Base-by-base conservation (phyloP, 2,888 invertebrate genomes). In the Nephrocerus scutellatus region DNA sequence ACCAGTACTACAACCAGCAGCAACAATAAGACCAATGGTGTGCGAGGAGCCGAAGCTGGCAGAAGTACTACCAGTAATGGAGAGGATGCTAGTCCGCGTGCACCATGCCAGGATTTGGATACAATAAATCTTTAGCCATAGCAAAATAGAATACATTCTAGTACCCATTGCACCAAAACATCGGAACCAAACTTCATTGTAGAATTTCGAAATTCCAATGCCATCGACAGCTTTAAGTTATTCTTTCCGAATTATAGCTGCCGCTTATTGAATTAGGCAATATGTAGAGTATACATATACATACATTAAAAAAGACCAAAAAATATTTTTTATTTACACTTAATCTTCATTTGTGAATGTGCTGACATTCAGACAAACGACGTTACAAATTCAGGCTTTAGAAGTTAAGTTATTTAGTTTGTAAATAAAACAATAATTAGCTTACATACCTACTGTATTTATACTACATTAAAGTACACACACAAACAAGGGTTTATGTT, bases 91-190 rank as follows among this genome's bases (percentile, higher is more conserved):
- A 57, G 68, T 65, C 59, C 71, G 32, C 73, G 79, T 49, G 81
- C 82, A 41, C 82, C 82, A 48, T 78, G 76, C 54, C 82, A 82
- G 70, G 80, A 80, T 69, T 72, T 82, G 59, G 82, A 80, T 66
- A 81, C 82, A 31, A 79, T 81, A 52, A 81, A 82, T 71, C 73
- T 82, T 63, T 82, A 74, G 52, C 44, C 15, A 38, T 12, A 22
- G 21, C 3, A 24, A 21, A 33, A 9, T 14, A 6, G n/a, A 26
- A 26, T 8, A 8, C 26, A 8, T 12, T 26, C 6, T 26, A 14
- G 24, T 33, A 7, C 32, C 38, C 31, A 33, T 29, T 41, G 24
- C 39, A 30, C 23, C 23, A 24, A 33, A 34, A 30, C 23, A 36
- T 34, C 12, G 28, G 32, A 34, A 31, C 30, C 7, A 4, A 24